Evolutionary conservation across 2,888 invertebrate genomes (phyloP).

Genomic region (Halocaridina rubra): DNA sequence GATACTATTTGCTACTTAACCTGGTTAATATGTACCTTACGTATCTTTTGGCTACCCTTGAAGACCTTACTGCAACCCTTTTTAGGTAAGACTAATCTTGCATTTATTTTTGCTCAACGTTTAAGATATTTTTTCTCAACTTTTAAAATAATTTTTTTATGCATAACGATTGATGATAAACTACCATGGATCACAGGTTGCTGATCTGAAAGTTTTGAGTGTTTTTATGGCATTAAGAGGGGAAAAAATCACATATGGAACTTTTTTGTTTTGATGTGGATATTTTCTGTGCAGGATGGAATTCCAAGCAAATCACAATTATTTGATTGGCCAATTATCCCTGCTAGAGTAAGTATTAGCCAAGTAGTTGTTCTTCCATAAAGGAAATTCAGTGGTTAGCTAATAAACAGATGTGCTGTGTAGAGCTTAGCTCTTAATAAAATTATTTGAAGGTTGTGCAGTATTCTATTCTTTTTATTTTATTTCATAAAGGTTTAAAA

Average conservation of each 20-base stretch:
- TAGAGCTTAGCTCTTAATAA: neutral
- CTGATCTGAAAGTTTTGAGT: neutral
- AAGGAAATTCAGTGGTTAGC: neutral
- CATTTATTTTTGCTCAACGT: no score
- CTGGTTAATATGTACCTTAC: no score
- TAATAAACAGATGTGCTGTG: neutral
- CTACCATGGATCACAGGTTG: neutral
- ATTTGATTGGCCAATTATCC: constrained; percentile 1
- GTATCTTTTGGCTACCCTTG: no score
- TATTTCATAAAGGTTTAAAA: neutral
- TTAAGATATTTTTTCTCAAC: no score
- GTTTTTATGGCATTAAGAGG: neutral
- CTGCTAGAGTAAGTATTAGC: neutral
- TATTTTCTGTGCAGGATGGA: neutral
- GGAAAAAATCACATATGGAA: neutral
- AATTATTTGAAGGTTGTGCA: neutral
- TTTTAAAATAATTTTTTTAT: no score
- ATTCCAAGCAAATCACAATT: neutral
- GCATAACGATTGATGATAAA: neutral
- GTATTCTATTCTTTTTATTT: neutral
- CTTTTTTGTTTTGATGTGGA: neutral
- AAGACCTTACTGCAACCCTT: no score
- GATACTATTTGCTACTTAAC: no score
- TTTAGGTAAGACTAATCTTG: no score
- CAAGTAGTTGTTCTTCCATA: neutral